A percentile compares a stretch with the other conserved stretches of the same genome.
Conservation (phyloP, 2,888 invertebrate species). For the Dryocosmus kuriphilus region DNA sequence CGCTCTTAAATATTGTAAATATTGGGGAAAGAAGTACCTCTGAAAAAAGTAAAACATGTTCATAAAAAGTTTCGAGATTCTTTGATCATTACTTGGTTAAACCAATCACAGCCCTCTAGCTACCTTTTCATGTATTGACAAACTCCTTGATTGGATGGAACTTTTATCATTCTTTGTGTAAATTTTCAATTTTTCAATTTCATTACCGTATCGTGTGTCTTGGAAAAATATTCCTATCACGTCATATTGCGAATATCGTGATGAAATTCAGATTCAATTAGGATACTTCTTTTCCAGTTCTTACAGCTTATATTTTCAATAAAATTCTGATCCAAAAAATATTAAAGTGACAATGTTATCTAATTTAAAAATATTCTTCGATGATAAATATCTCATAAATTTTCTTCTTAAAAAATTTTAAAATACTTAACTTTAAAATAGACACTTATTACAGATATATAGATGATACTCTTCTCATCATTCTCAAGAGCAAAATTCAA, state of each 20-base stretch:
- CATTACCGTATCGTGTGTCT: not conserved
- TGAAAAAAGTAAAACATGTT: not conserved
- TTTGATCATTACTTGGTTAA: not conserved
- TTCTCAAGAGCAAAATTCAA: too few species aligned
- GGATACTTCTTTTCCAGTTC: not conserved
- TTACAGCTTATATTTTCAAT: not conserved
- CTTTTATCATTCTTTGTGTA: not conserved
- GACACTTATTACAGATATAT: too few species aligned
- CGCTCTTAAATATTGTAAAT: not conserved
- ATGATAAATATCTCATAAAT: too few species aligned
- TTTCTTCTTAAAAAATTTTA: too few species aligned
- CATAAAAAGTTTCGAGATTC: not conserved
- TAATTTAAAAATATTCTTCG: too few species aligned
- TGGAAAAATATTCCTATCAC: constrained; percentile 17
- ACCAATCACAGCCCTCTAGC: not conserved
- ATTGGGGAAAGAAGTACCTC: not conserved
- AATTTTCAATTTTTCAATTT: constrained; percentile 12
- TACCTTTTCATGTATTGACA: not conserved
- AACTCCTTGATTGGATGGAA: not conserved
- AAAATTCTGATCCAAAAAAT: not conserved
- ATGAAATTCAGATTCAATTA: constrained; percentile 4
- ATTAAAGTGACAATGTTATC: too few species aligned
- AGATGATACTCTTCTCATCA: too few species aligned
- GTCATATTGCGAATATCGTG: not conserved
- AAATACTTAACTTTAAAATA: too few species aligned